A percentile compares a stretch with the other conserved stretches of the same genome.
Conservation (phyloP, 1,140 invertebrate genomes). For the Rhopalosiphum padi region DNA sequence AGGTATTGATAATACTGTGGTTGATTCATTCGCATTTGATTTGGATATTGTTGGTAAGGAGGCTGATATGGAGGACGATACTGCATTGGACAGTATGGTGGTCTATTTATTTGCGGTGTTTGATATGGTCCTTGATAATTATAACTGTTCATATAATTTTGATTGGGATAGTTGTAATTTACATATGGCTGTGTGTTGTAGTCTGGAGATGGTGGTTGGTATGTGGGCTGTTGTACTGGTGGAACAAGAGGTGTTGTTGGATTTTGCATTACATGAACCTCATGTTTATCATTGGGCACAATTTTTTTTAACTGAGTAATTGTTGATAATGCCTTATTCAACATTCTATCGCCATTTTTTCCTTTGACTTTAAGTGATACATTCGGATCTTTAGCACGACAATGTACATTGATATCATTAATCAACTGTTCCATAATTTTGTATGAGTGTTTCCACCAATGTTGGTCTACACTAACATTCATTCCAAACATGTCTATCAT, state of each 20-base stretch:
- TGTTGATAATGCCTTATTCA: conserved; percentile 49
- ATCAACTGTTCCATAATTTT: conserved; percentile 55
- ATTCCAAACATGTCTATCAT: conserved; percentile 56
- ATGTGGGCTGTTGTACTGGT: conserved; percentile 16
- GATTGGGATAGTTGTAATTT: conserved; percentile 43
- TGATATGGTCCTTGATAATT: conserved; percentile 37
- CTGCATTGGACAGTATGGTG: conserved; percentile 49
- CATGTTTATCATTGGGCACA: conserved; percentile 26
- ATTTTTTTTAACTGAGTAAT: conserved; percentile 54
- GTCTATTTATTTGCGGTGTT: conserved; percentile 40
- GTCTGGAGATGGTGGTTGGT: conserved; percentile 14
- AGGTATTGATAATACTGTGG: conserved; percentile 44
- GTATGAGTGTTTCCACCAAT: conserved; percentile 44
- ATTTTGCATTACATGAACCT: conserved; percentile 32
- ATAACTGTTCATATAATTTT: conserved; percentile 46
- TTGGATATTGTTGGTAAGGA: conserved; percentile 43
- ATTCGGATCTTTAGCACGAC: conserved; percentile 48
- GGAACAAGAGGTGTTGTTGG: conserved; percentile 36
- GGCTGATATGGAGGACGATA: conserved; percentile 45
- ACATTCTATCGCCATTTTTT: conserved; percentile 45
- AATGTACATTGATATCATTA: conserved; percentile 35
- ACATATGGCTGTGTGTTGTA: conserved; percentile 26
- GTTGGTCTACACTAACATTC: conserved; percentile 30
- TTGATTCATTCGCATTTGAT: conserved; percentile 37
- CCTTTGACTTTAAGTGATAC: conserved; percentile 44